Conservation (phyloP, 53 echinoderm and acorn worm species). For the Paracentrotus lividus region DNA sequence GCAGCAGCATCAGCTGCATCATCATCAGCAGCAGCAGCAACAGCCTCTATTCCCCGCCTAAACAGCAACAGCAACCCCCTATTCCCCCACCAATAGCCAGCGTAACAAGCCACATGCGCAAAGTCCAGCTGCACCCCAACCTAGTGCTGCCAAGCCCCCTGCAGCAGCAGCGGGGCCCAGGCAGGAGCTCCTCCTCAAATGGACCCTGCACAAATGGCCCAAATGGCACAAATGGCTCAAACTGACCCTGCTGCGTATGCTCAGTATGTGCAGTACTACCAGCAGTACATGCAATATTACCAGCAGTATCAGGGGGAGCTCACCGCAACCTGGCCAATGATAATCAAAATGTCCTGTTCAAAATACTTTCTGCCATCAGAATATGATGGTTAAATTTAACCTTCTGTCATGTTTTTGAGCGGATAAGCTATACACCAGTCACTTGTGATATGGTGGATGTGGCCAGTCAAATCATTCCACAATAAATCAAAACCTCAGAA, state of each 20-base stretch:
- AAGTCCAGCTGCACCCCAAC: too few species aligned
- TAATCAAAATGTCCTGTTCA: not conserved
- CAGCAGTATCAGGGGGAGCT: slow-evolving; percentile 80
- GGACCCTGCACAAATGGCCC: slow-evolving; percentile 78
- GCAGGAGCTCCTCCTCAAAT: slow-evolving; percentile 51
- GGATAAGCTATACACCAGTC: not conserved
- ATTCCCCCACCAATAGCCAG: slow-evolving; percentile 59
- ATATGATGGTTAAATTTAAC: not conserved
- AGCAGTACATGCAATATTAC: slow-evolving; percentile 93
- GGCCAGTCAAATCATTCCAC: slow-evolving; percentile 39
- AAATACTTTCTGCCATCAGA: not conserved
- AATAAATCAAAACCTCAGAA: not conserved
- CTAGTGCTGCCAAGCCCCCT: slow-evolving; percentile 10
- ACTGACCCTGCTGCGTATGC: slow-evolving; percentile 89
- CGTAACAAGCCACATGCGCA: slow-evolving; percentile 15
- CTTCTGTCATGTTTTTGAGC: not conserved
- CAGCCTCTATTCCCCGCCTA: slow-evolving; percentile 66
- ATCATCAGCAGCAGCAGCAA: slow-evolving; percentile 60
- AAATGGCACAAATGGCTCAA: slow-evolving; percentile 66
- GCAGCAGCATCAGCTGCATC: too few species aligned
- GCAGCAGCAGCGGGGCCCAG: not conserved
- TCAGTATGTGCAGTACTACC: slow-evolving; percentile 96
- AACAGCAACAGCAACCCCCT: slow-evolving; percentile 52
- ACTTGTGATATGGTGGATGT: not conserved
- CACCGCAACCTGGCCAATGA: slow-evolving; percentile 14